Base-by-base conservation (phyloP, 2,113 vertebrate genomes). In the Manacus vitellinus region DNA sequence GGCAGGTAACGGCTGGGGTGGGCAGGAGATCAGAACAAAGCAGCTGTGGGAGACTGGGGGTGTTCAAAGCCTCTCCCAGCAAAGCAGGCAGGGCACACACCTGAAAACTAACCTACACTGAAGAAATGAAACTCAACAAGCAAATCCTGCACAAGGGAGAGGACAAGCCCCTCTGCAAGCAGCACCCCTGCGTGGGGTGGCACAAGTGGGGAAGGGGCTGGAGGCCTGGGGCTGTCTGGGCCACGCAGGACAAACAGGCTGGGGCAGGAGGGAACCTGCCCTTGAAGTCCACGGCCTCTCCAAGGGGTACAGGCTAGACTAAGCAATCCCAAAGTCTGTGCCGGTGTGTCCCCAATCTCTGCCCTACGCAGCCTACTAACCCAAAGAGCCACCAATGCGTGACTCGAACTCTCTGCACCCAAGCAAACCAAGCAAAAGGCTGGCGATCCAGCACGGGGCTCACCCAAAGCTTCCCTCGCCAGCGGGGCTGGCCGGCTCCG, bases 361-460 rank as follows among this genome's bases (percentile, higher is more conserved):
- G 94, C 93, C 92, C 90, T 70, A 41, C 1, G 6, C 87, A 75
- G 89, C 88, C 67, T 85, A 49, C 90, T 80, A 80, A 93, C 92
- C 92, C 33, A 0, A 93, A 66, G 93, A 93, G 90, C 76, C 95
- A 63, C 79, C 33, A 2, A 37, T 4, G 15, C 0, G 18, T 39
- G 82, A 19, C 74, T 88, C 56, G 65, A 90, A 83, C 95, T 93
- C 92, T 95, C 95, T 71, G 93, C 95, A 88, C 76, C 90, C 95
- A 89, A 96, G 96, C 94, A 95, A 89, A 95, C 94, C 92, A 85
- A 95, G 90, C 88, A 4, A 90, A 79, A 88, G 88, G 95, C 94
- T 59, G 92, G 59, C 1, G 43, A 58, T 19, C 93, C 39, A 21
- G 49, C 86, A 71, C 31, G 12, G 80, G 85, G 83, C 77, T 91